Base-by-base conservation (phyloP, 2,888 invertebrate genomes). In the Seira musarum region DNA sequence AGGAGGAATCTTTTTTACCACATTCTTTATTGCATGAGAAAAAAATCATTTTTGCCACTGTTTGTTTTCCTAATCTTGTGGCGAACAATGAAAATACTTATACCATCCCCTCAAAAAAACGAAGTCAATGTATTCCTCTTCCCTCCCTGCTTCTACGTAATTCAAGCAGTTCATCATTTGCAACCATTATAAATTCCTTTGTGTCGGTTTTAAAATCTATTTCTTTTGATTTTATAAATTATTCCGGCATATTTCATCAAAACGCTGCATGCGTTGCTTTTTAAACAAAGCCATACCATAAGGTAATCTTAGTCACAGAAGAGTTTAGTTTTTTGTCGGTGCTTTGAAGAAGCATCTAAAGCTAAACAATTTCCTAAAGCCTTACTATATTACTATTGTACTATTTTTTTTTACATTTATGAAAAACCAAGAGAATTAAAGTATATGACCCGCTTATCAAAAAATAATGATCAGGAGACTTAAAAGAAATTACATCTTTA, bases 11-110 rank as follows among this genome's bases (percentile, higher is more conserved):
- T n/a, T n/a, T 65, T 63, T 63, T 63, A 46, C 57, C 30, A 19
- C 30, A 70, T 30, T 60, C 35, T 17, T 19, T 46, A 60, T 74
- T 60, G 21, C 67, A 74, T 69, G 76, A 69, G 76, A 76, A 74
- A 61, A 69, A n/a, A n/a, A n/a, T 64, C 53, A 78, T 69, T 78
- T 77, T 78, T 78, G 77, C 71, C 71, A 78, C 77, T 77, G 57
- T 71, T 78, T 35, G 35, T 76, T 68, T 22, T 76, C 57, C n/a
- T 25, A n/a, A n/a, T n/a, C 13, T 25, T 70, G 21, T 19, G 21
- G 60, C 10, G 17, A 19, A 40, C 1, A 25, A 13, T 61, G 64
- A 22, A 25, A 10, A 24, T 25, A 15, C 24, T 64, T 63, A 24
- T 22, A 3, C 63, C 19, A 21, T 21, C 21, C 63, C n/a, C n/a